Percentiles rank a stretch among this genome's conserved stretches.
Evolutionary conservation across 2,888 invertebrate genomes (phyloP).

Genomic region (Drosophila fulvimacula): DNA sequence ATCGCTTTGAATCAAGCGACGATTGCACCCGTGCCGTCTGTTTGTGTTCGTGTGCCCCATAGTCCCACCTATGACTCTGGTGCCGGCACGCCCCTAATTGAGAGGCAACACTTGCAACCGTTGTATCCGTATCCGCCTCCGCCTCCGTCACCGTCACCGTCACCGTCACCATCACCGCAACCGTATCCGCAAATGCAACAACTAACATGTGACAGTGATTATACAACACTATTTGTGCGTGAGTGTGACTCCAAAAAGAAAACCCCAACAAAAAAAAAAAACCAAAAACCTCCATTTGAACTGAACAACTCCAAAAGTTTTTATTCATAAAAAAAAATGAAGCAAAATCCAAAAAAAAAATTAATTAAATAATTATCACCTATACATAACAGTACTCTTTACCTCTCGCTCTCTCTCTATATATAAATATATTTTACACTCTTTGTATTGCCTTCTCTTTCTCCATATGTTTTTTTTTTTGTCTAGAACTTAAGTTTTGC

Average conservation of each 20-base stretch:
- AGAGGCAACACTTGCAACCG: constrained; percentile 68
- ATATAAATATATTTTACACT: not conserved
- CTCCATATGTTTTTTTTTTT: constrained; percentile 13
- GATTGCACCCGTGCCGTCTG: constrained; percentile 84
- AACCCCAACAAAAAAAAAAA: constrained; percentile 10
- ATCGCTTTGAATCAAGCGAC: constrained; percentile 72
- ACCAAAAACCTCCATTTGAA: constrained; percentile 21
- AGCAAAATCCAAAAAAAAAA: constrained; percentile 25
- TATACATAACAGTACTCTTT: constrained; percentile 11
- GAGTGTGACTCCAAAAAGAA: constrained; percentile 82
- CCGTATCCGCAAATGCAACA: constrained; percentile 84
- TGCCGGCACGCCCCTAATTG: constrained; percentile 76
- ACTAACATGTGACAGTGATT: constrained; percentile 84
- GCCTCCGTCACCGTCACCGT: constrained; percentile 26
- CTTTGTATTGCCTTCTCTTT: constrained; percentile 17
- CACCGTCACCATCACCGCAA: constrained; percentile 59
- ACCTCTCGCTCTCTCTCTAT: constrained; percentile 17
- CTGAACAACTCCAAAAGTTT: constrained; percentile 27
- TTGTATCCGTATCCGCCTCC: constrained; percentile 56
- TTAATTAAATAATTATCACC: constrained; percentile 11
- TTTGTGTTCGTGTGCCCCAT: constrained; percentile 85
- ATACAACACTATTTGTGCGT: constrained; percentile 85
- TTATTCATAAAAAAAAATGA: constrained; percentile 8
- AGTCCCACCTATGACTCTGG: constrained; percentile 84
- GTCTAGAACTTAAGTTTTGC: constrained; percentile 25